Evolutionary conservation across 1,140 invertebrate genomes (phyloP).

Genomic region (Leptestheria dahalacensis): DNA sequence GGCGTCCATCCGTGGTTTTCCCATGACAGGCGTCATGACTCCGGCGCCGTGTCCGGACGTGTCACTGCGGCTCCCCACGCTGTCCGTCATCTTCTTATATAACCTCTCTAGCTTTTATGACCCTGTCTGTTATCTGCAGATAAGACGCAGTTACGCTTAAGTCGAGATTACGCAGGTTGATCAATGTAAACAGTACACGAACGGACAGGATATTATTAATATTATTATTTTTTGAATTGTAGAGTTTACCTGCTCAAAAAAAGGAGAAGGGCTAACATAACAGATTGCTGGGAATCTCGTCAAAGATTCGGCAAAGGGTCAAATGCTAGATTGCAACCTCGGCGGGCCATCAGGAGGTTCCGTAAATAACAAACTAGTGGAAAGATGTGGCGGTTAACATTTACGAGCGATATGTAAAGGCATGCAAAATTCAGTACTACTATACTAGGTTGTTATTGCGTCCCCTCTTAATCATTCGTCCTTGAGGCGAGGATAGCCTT

Average conservation of each 20-base stretch:
- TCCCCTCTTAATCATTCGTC: background rate
- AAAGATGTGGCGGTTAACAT: background rate
- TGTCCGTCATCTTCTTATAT: slow-evolving; percentile 39
- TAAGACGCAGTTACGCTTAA: background rate
- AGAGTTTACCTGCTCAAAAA: too few species aligned
- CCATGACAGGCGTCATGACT: slow-evolving; percentile 15
- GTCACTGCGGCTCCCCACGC: slow-evolving; percentile 52
- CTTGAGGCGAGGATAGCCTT: background rate
- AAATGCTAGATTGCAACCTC: too few species aligned
- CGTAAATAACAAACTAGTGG: too few species aligned
- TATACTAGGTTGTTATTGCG: background rate
- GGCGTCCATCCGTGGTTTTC: slow-evolving; percentile 64
- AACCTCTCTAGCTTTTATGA: background rate
- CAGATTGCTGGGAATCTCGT: too few species aligned
- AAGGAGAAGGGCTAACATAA: too few species aligned
- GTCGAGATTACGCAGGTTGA: too few species aligned
- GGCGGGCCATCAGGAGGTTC: too few species aligned
- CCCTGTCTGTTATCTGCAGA: background rate
- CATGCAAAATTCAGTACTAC: background rate
- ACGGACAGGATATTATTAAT: too few species aligned
- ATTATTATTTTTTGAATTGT: too few species aligned
- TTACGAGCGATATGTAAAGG: background rate
- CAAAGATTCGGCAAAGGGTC: too few species aligned
- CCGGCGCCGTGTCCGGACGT: slow-evolving; percentile 37
- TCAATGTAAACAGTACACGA: too few species aligned